Conservation (phyloP, 2,888 invertebrate species). For the Drosophila pseudotalamancana region DNA sequence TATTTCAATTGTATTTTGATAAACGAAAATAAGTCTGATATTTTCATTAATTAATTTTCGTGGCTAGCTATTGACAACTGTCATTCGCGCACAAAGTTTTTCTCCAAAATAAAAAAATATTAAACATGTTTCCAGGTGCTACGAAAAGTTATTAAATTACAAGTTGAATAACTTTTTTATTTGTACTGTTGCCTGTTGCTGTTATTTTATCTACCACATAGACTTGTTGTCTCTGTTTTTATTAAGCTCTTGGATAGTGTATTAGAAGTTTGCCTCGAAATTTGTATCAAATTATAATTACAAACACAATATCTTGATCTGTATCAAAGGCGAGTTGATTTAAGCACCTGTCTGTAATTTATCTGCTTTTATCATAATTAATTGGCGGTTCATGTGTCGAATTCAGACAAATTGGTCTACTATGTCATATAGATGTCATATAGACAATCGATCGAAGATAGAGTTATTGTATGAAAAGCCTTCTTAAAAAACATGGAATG, state of each 20-base stretch:
- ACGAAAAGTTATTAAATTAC: constrained; percentile 49
- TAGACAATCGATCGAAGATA: no score
- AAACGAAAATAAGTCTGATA: not conserved
- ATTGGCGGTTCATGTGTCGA: no score
- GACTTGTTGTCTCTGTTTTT: constrained; percentile 46
- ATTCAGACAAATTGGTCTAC: no score
- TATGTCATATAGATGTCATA: no score
- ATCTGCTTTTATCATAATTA: no score
- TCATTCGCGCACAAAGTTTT: constrained; percentile 41
- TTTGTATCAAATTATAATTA: no score
- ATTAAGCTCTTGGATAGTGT: constrained; percentile 2
- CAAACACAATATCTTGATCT: no score
- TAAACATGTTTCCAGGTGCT: constrained; percentile 32
- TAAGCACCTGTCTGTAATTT: no score
- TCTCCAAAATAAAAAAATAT: constrained; percentile 1
- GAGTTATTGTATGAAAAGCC: no score
- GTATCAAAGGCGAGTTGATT: no score
- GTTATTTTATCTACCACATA: not conserved
- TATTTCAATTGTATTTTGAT: not conserved
- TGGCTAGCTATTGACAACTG: constrained; percentile 39
- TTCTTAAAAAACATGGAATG: no score
- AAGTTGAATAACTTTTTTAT: constrained; percentile 35
- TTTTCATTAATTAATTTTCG: not conserved
- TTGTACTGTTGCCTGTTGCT: constrained; percentile 3
- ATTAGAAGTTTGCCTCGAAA: no score